phyloP scores from a whole-genome alignment of 2,888 invertebrate species.

The Phyto melanocephala region DNA sequence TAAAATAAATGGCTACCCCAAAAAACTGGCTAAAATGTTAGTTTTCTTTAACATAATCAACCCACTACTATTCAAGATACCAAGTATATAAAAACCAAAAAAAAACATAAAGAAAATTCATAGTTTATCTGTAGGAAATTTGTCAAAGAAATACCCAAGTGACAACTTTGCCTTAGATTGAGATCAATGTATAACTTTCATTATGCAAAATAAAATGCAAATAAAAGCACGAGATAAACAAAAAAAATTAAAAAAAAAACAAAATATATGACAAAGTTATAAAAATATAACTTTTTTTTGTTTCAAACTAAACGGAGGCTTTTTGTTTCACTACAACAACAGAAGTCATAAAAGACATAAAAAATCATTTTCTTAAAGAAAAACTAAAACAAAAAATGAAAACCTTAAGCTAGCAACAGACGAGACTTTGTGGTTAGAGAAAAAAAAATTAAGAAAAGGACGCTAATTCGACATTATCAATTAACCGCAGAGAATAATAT shows the following conservation, averaged over 20 bases:
- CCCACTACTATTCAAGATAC: background rate
- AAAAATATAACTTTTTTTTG: background rate
- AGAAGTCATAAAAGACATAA: background rate
- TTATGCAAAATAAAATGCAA: background rate
- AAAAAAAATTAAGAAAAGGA: slow-evolving; percentile 18
- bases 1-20: too few relatives aligned
- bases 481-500: slow-evolving; percentile 64
- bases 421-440: slow-evolving; percentile 15
- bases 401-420: slow-evolving; percentile 29
- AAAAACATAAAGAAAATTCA: background rate
- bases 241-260: background rate
- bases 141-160: background rate
- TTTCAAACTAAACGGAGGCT: background rate
- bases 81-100: background rate
- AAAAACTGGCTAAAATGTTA: too few relatives aligned
- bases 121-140: slow-evolving; percentile 24
- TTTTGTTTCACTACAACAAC: background rate
- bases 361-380: background rate
- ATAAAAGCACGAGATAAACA: too few relatives aligned
- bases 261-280: background rate
- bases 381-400: background rate
- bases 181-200: slow-evolving; percentile 36
- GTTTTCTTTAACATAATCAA: too few relatives aligned
- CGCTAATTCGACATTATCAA: slow-evolving; percentile 64
- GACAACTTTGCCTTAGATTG: slow-evolving; percentile 29